phyloP scores from a whole-genome alignment of 2,113 vertebrate species.

The Elephantulus edwardii region DNA sequence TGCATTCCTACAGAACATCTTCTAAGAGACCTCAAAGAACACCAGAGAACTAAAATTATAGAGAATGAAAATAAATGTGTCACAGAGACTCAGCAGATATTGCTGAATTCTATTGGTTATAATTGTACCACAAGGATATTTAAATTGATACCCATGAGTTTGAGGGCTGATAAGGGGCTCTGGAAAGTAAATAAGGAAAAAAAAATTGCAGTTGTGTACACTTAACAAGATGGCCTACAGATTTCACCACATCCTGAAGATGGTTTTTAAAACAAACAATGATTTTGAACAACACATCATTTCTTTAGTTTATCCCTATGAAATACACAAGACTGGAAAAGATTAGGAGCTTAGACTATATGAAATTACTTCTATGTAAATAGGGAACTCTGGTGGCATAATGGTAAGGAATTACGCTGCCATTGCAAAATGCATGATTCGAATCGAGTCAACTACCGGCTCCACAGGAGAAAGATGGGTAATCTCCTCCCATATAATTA shows the following conservation, averaged over 20 bases:
- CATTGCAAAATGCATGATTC: too few relatives aligned
- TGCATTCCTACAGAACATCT: background rate
- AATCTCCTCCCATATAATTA: too few relatives aligned
- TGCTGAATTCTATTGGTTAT: background rate
- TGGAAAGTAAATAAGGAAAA: background rate
- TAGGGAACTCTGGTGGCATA: too few relatives aligned
- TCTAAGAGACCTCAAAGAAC: background rate
- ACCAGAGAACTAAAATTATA: background rate
- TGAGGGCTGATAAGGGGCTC: background rate
- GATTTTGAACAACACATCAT: too few relatives aligned
- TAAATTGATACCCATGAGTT: background rate
- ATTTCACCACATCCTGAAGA: background rate
- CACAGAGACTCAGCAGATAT: background rate
- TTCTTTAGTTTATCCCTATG: background rate
- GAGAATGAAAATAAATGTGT: slow-evolving; percentile 35
- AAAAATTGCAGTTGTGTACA: background rate
- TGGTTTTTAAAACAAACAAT: background rate
- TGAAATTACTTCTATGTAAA: too few relatives aligned
- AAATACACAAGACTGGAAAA: background rate
- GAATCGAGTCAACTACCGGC: too few relatives aligned
- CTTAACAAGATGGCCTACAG: background rate
- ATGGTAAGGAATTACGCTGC: too few relatives aligned
- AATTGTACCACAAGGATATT: background rate
- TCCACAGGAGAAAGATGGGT: too few relatives aligned
- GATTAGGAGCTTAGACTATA: background rate